These are phyloP conservation scores for Nasua narica DNA, from an alignment of 2,797 vertebrate genomes.

Conservation along the genomic window DNA sequence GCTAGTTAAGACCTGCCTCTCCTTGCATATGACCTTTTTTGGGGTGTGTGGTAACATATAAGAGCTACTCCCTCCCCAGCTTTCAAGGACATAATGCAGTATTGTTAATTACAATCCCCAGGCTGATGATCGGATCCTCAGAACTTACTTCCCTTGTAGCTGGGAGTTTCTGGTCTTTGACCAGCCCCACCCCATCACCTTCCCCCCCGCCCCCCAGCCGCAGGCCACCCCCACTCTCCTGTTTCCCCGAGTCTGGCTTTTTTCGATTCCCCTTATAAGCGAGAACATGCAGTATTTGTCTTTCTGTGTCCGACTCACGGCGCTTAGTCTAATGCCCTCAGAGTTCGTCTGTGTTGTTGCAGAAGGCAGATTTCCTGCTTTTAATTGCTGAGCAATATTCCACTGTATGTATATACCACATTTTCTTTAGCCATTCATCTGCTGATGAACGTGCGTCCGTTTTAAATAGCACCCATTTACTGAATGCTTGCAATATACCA, in stretches of 20 bases:
- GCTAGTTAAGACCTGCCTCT: background rate
- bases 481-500: background rate
- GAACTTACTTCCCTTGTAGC: background rate
- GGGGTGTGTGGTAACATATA: background rate
- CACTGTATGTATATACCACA: too few species aligned
- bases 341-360: background rate
- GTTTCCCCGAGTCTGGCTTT: background rate
- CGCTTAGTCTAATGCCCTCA: background rate
- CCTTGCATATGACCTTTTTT: background rate
- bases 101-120: background rate
- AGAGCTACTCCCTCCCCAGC: background rate
- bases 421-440: background rate
- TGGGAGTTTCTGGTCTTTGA: background rate
- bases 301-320: background rate
- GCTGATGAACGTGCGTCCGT: background rate
- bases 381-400: background rate
- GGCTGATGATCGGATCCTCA: background rate
- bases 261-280: background rate
- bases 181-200: background rate
- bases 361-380: background rate
- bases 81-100: background rate
- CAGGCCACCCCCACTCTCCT: too few species aligned
- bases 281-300: background rate
- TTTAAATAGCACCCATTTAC: background rate
- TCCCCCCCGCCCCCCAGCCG: too few species aligned